Conservation (phyloP, 2,888 invertebrate species). For the Tillus elongatus region DNA sequence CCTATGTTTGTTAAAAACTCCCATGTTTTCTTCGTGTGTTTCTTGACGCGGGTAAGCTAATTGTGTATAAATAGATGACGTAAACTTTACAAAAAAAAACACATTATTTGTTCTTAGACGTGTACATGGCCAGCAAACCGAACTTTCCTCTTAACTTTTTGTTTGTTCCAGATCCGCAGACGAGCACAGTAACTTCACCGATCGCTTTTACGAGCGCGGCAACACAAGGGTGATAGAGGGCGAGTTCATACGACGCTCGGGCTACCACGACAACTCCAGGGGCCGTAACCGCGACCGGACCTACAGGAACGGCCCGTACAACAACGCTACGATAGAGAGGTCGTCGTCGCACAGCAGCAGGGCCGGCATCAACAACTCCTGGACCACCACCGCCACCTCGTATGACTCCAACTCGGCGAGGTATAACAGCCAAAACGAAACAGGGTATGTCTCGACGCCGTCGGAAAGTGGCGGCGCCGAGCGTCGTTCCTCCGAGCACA, state of each 20-base stretch:
- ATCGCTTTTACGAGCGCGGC: slow-evolving; percentile 47
- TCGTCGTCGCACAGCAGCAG: slow-evolving; percentile 45
- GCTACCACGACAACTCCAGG: slow-evolving; percentile 40
- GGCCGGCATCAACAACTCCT: slow-evolving; percentile 47
- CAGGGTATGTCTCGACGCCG: slow-evolving; percentile 40
- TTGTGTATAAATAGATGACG: too few species aligned
- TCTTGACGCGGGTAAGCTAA: too few species aligned
- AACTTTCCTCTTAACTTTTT: not conserved
- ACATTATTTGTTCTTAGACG: too few species aligned
- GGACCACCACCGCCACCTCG: slow-evolving; percentile 45
- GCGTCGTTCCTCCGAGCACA: slow-evolving; percentile 38
- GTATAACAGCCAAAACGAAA: slow-evolving; percentile 33
- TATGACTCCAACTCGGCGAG: slow-evolving; percentile 47
- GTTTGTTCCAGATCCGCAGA: slow-evolving; percentile 41
- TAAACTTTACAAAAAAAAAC: too few species aligned
- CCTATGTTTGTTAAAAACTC: too few species aligned
- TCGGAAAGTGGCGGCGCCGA: slow-evolving; percentile 34
- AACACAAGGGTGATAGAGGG: slow-evolving; percentile 28
- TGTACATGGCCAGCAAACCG: not conserved
- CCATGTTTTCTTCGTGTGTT: too few species aligned
- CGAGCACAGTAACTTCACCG: slow-evolving; percentile 45
- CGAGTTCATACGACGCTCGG: slow-evolving; percentile 31
- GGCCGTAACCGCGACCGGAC: slow-evolving; percentile 41
- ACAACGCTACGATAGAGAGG: slow-evolving; percentile 36
- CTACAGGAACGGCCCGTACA: slow-evolving; percentile 42